Evolutionary conservation across 1,140 invertebrate genomes (phyloP), one percentile per base, ranked within the genome.

Genomic region (Bombus affinis): DNA sequence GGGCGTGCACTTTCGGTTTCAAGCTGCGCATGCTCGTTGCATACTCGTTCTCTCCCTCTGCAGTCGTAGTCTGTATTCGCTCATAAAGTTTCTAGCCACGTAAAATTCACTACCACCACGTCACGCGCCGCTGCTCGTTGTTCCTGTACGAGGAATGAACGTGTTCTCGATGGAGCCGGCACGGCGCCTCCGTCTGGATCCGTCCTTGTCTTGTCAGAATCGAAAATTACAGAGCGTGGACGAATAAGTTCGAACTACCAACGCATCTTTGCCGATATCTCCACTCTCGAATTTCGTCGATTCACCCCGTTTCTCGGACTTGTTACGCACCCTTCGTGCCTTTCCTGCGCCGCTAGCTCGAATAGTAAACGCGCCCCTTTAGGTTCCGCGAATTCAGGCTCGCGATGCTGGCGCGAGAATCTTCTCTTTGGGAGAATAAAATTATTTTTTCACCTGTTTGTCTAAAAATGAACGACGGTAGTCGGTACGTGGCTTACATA

Each of bases 1-100:
- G 93, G 93, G 93, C 93, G 93, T 93, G 92, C 92, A 94, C 93
- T 95, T 95, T 95, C 94, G 90, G 87, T 95, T 94, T 95, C 94
- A 91, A 83, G 88, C 79, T 91, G 90, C 92, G 92, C 92, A 93
- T 92, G 90, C 88, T 72, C 87, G 88, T 74, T 91, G 88, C 90
- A 91, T 66, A 35, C 65, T 35, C 32, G 32, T 35, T 57, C 82
- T 84, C 68, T 37, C 72, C 73, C 90, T 76, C 81, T 71, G 71
- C 76, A 68, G 65, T 76, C 72, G 72, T 28, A 76, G 68, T 76
- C 66, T 85, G 72, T 65, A 78, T 70, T 83, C 87, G 91, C 88
- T 87, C 89, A 78, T 76, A 53, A 85, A 87, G 87, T 73, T 89
- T 87, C 81, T 70, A 90, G 71, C 85, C 84, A 80, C 74, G 87